Evolutionary conservation across 2,888 invertebrate genomes (phyloP), one percentile per base, ranked within the genome.

Genomic region (Clostera curtula): DNA sequence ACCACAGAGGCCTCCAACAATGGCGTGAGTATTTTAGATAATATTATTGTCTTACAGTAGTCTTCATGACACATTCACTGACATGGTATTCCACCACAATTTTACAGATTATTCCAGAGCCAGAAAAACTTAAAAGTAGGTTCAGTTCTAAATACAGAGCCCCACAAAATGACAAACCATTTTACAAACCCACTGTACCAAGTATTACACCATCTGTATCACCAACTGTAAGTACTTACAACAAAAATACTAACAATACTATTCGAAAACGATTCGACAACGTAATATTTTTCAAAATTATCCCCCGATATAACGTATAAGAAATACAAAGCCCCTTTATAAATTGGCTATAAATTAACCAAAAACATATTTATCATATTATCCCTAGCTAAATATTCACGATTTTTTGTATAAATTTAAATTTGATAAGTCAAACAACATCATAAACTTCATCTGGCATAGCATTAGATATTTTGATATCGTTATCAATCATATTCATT

Each of bases 121-220:
- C 67, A 27, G 80, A 82, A 53, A 86, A 85, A 57, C 66, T 74
- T 46, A 73, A 77, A 54, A 76, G 75, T 59, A 74, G 86, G 50
- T 88, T 84, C 67, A 87, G 88, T 67, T 84, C 88, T 35, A 85
- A 87, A 61, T 89, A 87, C 61, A 77, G 88, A 53, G 76, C 76
- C 29, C 75, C 79, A 34, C 68, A 67, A 56, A 61, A 83, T 28
- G 85, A 87, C 28, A 83, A 85, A 50, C 87, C 88, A 25, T 83
- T 82, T 56, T 89, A 89, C 66, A 83, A 86, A 62, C 86, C 89
- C 34, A 89, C 89, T 34, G 87, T 89, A 49, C 89, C 89, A 24
- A 76, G 85, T 34, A 72, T 87, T 31, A 86, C 86, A 50, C 68
- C 86, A n/a, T n/a, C n/a, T n/a, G n/a, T n/a, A n/a, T n/a, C n/a